Percentiles rank a stretch among this genome's conserved stretches.
phyloP scores from a whole-genome alignment of 1,140 invertebrate species.

The Drosophila busckii region DNA sequence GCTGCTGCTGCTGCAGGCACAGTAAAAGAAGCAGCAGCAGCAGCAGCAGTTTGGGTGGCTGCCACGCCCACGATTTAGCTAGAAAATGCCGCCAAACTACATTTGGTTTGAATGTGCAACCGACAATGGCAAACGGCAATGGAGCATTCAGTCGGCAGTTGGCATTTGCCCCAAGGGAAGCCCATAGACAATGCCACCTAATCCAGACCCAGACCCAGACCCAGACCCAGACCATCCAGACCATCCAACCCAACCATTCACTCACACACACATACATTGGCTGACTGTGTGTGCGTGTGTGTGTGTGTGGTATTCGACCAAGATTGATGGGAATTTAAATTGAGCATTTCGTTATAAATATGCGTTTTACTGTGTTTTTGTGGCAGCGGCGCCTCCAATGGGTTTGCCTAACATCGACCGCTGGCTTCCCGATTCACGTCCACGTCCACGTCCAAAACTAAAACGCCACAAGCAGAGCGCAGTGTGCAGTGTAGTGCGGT shows the following conservation, averaged over 20 bases:
- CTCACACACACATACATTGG: background rate
- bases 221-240: background rate
- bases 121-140: background rate
- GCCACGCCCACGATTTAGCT: conserved; percentile 11
- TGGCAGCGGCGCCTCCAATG: conserved; percentile 43
- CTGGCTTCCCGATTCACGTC: background rate
- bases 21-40: background rate
- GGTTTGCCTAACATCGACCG: conserved; percentile 6
- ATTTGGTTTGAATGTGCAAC: conserved; percentile 21
- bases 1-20: conserved; percentile 22
- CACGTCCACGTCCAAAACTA: background rate
- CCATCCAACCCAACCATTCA: background rate
- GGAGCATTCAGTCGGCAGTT: background rate
- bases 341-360: conserved; percentile 78
- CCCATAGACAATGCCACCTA: conserved; percentile 7
- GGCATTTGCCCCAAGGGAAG: conserved; percentile 1
- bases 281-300: conserved; percentile 14
- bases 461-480: conserved; percentile 8
- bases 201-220: conserved; percentile 2
- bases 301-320: conserved; percentile 56
- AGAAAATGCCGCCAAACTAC: conserved; percentile 8
- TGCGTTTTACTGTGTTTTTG: conserved; percentile 72
- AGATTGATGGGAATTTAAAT: conserved; percentile 76
- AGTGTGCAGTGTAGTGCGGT: background rate
- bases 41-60: conserved; percentile 10